Percentiles rank a stretch among this genome's conserved stretches.
phyloP scores from a whole-genome alignment of 2,797 vertebrate genomes.

The Meda fulgida region DNA sequence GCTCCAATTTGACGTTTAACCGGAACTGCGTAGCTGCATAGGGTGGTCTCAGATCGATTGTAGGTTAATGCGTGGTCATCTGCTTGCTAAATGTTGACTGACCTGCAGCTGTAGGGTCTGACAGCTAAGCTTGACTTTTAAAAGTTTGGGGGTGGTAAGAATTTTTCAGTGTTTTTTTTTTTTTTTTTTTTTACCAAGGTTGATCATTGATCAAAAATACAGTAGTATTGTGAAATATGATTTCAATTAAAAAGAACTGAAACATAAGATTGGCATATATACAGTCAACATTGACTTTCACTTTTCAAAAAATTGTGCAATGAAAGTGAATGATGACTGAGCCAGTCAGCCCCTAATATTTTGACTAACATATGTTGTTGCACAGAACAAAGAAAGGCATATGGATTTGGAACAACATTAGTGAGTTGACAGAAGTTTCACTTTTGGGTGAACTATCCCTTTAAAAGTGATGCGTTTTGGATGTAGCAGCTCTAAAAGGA shows the following conservation, averaged over 20 bases:
- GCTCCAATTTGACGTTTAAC: conserved; percentile 67
- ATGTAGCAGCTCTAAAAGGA: background rate
- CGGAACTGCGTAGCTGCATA: conserved; percentile 71
- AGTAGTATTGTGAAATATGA: background rate
- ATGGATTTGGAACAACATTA: background rate
- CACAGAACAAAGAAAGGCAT: conserved; percentile 1
- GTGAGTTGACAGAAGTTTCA: background rate
- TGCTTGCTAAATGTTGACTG: conserved; percentile 15
- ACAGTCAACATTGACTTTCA: background rate
- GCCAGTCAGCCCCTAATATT: too few species aligned
- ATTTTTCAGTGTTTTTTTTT: background rate
- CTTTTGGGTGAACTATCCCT: background rate
- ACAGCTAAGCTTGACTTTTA: background rate
- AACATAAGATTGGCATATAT: background rate
- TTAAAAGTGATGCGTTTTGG: background rate
- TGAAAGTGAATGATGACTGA: background rate
- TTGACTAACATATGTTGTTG: background rate
- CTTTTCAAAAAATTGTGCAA: background rate
- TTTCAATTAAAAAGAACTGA: background rate
- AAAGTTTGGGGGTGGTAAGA: background rate
- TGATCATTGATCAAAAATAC: background rate
- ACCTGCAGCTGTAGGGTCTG: background rate
- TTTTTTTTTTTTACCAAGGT: too few species aligned
- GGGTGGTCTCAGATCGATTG: conserved; percentile 26
- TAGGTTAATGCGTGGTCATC: conserved; percentile 4